phyloP scores from a whole-genome alignment of 2,797 vertebrate species.

The Dermochelys coriacea region DNA sequence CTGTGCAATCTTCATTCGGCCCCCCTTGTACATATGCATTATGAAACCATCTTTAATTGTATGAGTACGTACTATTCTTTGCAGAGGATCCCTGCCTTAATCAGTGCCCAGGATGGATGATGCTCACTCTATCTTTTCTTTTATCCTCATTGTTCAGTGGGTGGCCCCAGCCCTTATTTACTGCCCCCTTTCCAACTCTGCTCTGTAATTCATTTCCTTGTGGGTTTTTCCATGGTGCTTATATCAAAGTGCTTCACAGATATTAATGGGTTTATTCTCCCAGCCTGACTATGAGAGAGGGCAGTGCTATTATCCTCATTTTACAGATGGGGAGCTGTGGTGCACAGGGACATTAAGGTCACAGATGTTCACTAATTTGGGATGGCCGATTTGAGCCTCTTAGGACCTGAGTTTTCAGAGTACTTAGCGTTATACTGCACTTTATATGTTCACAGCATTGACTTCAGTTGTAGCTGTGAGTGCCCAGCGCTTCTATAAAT shows the following conservation, averaged over 20 bases:
- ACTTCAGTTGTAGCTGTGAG: not conserved
- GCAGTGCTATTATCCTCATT: not conserved
- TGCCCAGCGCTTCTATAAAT: not conserved
- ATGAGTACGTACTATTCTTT: not conserved
- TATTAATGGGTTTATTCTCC: not conserved
- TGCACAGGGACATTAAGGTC: not conserved
- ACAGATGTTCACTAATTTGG: not conserved
- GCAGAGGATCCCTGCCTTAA: not conserved
- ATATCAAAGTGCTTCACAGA: not conserved
- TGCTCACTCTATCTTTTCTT: not conserved
- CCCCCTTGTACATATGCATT: fast-evolving
- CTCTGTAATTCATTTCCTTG: not conserved
- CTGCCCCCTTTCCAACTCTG: not conserved
- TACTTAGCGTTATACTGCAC: not conserved
- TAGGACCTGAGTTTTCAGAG: not conserved
- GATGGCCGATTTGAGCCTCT: not conserved
- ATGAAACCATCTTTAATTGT: not conserved
- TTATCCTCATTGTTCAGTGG: not conserved
- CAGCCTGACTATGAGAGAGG: not conserved
- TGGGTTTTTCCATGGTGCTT: not conserved
- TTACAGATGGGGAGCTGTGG: not conserved
- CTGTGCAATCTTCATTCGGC: not conserved
- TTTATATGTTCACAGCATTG: not conserved
- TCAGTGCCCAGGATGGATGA: not conserved
- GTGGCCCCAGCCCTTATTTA: not conserved